Percentiles rank a stretch among this genome's conserved stretches.
Evolutionary conservation across 2,113 vertebrate genomes (phyloP).

Genomic region (Sebastes schlegelii): DNA sequence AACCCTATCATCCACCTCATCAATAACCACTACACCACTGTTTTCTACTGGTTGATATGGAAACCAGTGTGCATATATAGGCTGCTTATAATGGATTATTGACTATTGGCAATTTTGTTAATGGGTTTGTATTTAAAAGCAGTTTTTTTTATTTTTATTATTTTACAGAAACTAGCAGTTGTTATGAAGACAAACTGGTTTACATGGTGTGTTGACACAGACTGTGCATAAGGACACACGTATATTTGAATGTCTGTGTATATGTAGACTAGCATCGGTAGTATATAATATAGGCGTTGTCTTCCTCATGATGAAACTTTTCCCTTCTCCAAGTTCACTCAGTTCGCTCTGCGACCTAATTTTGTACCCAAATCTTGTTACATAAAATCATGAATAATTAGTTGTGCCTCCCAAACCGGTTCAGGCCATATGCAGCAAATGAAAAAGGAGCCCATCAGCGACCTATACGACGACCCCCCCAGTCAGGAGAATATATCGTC

Average conservation of each 20-base stretch:
- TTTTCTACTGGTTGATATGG: no score
- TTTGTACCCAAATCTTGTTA: slow-evolving; percentile 51
- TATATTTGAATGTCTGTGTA: not conserved
- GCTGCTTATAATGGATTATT: not conserved
- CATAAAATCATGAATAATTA: slow-evolving; percentile 65
- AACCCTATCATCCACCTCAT: no score
- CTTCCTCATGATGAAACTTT: slow-evolving; percentile 37
- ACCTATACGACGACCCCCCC: not conserved
- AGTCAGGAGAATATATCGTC: not conserved
- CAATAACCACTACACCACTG: no score
- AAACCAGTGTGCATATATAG: not conserved
- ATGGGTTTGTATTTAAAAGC: not conserved
- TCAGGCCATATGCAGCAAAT: slow-evolving; percentile 1
- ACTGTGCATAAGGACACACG: not conserved
- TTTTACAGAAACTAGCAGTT: not conserved
- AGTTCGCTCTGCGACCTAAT: slow-evolving; percentile 42
- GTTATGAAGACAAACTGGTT: not conserved
- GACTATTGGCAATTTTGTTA: not conserved
- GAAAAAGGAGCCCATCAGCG: no score
- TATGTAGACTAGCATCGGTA: not conserved
- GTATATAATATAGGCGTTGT: not conserved
- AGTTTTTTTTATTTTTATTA: no score
- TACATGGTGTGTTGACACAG: not conserved
- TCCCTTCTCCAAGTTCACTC: not conserved
- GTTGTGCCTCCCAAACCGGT: not conserved